These are phyloP conservation scores for Hartigia nigra DNA, from an alignment of 2,888 invertebrate genomes.

Conservation along the genomic window DNA sequence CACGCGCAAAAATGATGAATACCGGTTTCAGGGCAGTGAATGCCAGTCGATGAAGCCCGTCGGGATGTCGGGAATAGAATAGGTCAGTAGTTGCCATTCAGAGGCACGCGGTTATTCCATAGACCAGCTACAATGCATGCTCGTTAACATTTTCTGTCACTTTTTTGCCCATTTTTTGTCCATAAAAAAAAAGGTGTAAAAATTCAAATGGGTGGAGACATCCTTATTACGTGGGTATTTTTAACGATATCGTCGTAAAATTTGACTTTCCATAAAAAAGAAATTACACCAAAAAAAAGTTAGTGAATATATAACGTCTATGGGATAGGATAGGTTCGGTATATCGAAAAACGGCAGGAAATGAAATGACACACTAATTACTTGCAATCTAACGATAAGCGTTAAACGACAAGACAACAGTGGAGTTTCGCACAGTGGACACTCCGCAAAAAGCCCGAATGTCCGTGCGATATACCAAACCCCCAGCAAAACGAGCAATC, in stretches of 20 bases:
- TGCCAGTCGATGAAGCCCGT: conserved; percentile 12
- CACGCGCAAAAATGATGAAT: neutral
- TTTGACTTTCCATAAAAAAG: neutral
- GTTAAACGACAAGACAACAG: neutral
- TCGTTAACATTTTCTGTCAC: conserved; percentile 17
- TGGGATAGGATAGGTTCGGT: neutral
- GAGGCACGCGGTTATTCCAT: neutral
- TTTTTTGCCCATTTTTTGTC: neutral
- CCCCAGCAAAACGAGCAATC: conserved; percentile 7
- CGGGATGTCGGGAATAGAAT: conserved; percentile 5
- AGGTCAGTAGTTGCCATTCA: conserved; percentile 15
- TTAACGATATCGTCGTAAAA: neutral
- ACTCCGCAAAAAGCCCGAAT: neutral
- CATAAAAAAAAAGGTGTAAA: neutral
- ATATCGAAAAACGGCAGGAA: neutral
- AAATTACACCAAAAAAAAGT: neutral
- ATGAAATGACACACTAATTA: neutral
- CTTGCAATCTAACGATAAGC: neutral
- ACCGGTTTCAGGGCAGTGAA: neutral
- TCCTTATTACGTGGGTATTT: neutral
- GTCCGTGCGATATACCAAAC: neutral
- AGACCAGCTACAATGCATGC: conserved; percentile 8
- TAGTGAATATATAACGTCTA: neutral
- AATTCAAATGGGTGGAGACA: neutral
- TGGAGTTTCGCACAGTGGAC: neutral